A percentile compares a stretch with the other conserved stretches of the same genome.
phyloP scores from a whole-genome alignment of 2,797 vertebrate genomes.

The Pangasius sanitwongsei region DNA sequence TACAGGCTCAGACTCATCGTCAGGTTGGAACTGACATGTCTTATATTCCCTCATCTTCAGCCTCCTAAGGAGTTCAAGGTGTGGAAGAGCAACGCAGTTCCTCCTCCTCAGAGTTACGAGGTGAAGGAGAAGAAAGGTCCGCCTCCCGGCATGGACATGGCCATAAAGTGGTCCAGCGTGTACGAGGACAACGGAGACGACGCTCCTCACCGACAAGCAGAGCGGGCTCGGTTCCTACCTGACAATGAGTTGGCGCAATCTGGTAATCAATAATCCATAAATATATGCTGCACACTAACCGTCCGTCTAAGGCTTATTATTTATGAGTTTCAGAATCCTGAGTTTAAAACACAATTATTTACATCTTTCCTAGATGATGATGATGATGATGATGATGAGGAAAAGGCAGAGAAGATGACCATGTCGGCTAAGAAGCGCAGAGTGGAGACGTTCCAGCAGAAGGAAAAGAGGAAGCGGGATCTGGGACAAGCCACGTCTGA shows the following conservation, averaged over 20 bases:
- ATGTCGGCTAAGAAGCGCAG: slow-evolving; percentile 83
- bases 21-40: neutral
- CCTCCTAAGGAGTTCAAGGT: slow-evolving; percentile 86
- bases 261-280: neutral
- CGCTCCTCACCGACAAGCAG: slow-evolving; percentile 78
- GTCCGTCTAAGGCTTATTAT: neutral
- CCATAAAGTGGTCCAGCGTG: slow-evolving; percentile 96
- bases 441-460: slow-evolving; percentile 86
- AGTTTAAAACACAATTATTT: neutral
- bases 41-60: slow-evolving; percentile 64
- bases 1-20: neutral
- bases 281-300: neutral
- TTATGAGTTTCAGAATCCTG: neutral
- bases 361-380: slow-evolving; percentile 13
- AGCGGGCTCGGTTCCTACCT: slow-evolving; percentile 77
- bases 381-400: slow-evolving; percentile 80
- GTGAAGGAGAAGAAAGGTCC: slow-evolving; percentile 83
- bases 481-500: slow-evolving; percentile 80
- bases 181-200: slow-evolving; percentile 96
- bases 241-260: slow-evolving; percentile 63
- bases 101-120: slow-evolving; percentile 85
- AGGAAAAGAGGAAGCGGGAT: slow-evolving; percentile 86
- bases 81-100: slow-evolving; percentile 89
- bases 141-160: slow-evolving; percentile 90
- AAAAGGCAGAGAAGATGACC: slow-evolving; percentile 67